phyloP scores from a whole-genome alignment of 2,888 invertebrate species.

The Latrodectus hesperus region DNA sequence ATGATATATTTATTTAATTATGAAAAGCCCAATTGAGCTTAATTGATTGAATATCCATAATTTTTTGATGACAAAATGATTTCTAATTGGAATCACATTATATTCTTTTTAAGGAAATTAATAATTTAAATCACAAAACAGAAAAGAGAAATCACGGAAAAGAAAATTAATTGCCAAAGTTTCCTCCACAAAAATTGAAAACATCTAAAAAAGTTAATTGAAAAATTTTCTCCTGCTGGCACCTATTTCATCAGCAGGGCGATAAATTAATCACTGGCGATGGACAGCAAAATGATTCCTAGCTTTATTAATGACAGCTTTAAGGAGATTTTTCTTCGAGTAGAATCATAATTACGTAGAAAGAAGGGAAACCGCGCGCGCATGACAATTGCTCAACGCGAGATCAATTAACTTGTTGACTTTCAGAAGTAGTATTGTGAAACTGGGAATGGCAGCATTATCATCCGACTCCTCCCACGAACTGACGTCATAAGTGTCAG shows the following conservation, averaged over 20 bases:
- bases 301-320: conserved; percentile 38
- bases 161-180: too few species aligned
- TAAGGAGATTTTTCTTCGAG: conserved; percentile 35
- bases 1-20: too few species aligned
- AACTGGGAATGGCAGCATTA: conserved; percentile 42
- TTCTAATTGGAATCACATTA: too few species aligned
- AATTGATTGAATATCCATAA: too few species aligned
- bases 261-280: too few species aligned
- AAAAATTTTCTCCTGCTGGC: neutral
- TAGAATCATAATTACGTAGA: conserved; percentile 32
- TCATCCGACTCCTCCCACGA: conserved; percentile 44
- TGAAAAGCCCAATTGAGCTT: too few species aligned
- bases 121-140: neutral
- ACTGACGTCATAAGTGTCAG: conserved; percentile 29
- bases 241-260: conserved; percentile 13
- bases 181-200: neutral
- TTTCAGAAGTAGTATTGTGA: conserved; percentile 48
- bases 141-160: neutral
- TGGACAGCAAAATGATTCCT: conserved; percentile 15
- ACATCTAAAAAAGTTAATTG: neutral
- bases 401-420: conserved; percentile 68
- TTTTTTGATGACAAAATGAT: too few species aligned
- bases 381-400: conserved; percentile 50
- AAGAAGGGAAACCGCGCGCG: conserved; percentile 11
- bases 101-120: too few species aligned